Conservation (phyloP, 2,888 invertebrate genomes). For the Eutolmus rufibarbis region DNA sequence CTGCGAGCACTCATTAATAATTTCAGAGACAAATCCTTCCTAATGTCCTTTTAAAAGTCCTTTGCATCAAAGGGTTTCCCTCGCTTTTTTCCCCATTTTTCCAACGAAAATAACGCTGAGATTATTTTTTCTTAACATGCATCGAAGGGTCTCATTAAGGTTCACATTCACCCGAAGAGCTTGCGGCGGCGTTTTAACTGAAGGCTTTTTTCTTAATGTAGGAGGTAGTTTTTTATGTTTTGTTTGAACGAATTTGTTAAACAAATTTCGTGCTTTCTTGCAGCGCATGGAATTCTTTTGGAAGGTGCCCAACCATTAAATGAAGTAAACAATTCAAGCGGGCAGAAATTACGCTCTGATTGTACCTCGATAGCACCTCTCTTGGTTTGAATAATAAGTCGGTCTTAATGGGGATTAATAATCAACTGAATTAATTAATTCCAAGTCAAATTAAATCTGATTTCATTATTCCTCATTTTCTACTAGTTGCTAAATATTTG, state of each 20-base stretch:
- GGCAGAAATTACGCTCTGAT: background rate
- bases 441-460: background rate
- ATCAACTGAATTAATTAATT: background rate
- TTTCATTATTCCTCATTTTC: background rate
- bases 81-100: background rate
- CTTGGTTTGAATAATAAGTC: background rate
- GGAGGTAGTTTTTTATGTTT: background rate
- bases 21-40: constrained; percentile 2
- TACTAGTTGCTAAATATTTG: background rate
- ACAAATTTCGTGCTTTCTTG: background rate
- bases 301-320: background rate
- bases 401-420: background rate
- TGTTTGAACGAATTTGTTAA: background rate
- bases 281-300: background rate
- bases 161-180: background rate
- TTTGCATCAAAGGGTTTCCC: background rate
- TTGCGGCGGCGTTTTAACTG: background rate
- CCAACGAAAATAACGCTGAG: background rate
- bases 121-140: background rate
- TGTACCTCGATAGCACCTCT: background rate
- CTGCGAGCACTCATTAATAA: constrained; percentile 16
- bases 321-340: background rate
- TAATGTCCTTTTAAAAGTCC: constrained; percentile 15
- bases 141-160: background rate
- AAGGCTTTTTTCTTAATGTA: background rate